These are phyloP conservation scores for Brenthis ino DNA, from an alignment of 2,888 invertebrate genomes.

Conservation along the genomic window DNA sequence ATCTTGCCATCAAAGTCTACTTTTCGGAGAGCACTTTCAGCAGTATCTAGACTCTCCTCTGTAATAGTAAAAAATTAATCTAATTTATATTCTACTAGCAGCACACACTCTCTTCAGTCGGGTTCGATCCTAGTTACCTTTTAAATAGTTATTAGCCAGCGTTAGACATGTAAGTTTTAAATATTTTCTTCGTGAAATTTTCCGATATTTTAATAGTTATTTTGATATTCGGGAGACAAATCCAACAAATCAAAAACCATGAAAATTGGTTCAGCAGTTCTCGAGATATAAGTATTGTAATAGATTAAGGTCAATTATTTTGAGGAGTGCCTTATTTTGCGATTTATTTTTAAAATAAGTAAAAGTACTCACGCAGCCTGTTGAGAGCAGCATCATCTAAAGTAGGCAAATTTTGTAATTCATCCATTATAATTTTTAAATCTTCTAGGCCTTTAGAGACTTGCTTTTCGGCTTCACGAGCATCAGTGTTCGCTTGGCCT, in stretches of 20 bases:
- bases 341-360: not conserved
- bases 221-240: too few relatives aligned
- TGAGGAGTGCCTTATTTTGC: not conserved
- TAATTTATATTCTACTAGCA: not conserved
- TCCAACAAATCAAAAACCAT: too few relatives aligned
- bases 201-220: too few relatives aligned
- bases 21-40: slow-evolving; percentile 86
- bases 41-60: slow-evolving; percentile 86
- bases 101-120: too few relatives aligned
- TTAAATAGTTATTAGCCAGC: too few relatives aligned
- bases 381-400: slow-evolving; percentile 87
- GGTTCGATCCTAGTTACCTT: too few relatives aligned
- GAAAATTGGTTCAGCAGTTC: too few relatives aligned
- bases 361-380: slow-evolving; percentile 72
- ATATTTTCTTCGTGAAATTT: too few relatives aligned
- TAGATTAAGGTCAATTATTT: not conserved
- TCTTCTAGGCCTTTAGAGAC: slow-evolving; percentile 91
- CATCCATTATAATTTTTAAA: slow-evolving; percentile 89
- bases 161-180: too few relatives aligned
- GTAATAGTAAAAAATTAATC: slow-evolving; percentile 45
- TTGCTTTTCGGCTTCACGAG: slow-evolving; percentile 90
- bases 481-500: slow-evolving; percentile 92
- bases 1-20: slow-evolving; percentile 90
- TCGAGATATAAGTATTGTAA: too few relatives aligned
- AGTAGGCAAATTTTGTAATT: slow-evolving; percentile 88